phyloP scores from a whole-genome alignment of 2,888 invertebrate genomes.

The Parnassius orleans region DNA sequence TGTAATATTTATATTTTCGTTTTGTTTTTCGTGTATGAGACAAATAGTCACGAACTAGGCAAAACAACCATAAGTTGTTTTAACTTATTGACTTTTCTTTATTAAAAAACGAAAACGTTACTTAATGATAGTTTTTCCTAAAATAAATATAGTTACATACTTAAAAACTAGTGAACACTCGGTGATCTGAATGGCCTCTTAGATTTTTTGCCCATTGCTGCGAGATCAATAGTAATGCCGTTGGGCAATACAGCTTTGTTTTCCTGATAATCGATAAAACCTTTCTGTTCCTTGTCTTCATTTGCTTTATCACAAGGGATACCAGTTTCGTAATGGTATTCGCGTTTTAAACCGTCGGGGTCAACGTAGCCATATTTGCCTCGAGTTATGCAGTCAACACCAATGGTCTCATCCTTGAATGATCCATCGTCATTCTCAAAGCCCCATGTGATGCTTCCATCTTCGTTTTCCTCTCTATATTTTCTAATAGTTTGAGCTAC shows the following conservation, averaged over 20 bases:
- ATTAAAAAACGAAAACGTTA: conserved; percentile 55
- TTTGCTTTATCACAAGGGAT: conserved; percentile 84
- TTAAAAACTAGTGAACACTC: conserved; percentile 65
- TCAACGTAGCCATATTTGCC: conserved; percentile 93
- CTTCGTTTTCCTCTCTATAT: conserved; percentile 89
- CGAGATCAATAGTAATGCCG: conserved; percentile 86
- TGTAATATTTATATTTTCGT: conserved; percentile 42
- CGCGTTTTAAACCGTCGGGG: conserved; percentile 90
- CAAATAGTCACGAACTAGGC: conserved; percentile 43
- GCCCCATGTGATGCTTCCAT: conserved; percentile 93
- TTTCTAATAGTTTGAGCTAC: conserved; percentile 86
- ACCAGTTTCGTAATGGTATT: conserved; percentile 91
- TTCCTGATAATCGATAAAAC: conserved; percentile 87
- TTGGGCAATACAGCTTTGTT: conserved; percentile 87
- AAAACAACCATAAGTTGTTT: conserved; percentile 33
- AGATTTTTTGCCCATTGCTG: conserved; percentile 86
- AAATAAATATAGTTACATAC: conserved; percentile 67
- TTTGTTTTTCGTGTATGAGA: conserved; percentile 43
- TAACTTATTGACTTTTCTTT: conserved; percentile 33
- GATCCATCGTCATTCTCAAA: conserved; percentile 94
- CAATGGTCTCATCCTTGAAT: conserved; percentile 92
- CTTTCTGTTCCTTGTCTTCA: conserved; percentile 79
- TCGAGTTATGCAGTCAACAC: conserved; percentile 87
- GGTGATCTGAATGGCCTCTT: conserved; percentile 83
- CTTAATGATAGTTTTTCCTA: conserved; percentile 65